Base-by-base conservation (phyloP, 2,888 invertebrate species). In the Tanypteryx hageni region DNA sequence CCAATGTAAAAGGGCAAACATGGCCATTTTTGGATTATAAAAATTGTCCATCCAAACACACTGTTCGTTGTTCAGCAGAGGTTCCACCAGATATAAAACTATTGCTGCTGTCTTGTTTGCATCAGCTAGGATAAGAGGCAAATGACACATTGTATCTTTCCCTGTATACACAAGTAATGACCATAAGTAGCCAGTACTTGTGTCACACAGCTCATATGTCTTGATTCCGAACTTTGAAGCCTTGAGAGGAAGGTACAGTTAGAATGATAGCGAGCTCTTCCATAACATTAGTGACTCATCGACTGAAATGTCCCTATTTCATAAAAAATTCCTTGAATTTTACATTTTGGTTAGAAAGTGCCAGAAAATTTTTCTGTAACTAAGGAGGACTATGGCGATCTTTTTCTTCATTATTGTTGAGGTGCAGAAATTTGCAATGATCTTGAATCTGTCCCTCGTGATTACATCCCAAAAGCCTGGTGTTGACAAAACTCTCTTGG, bases 281-380 rank as follows among this genome's bases (percentile, higher is more conserved):
- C 76, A 92, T 56, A 92, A 83, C 3, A 76, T 92, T 58, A 76
- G n/a, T n/a, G n/a, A n/a, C n/a, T n/a, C n/a, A n/a, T n/a, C n/a
- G n/a, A n/a, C n/a, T n/a, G n/a, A n/a, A n/a, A n/a, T n/a, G n/a
- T 92, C 83, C 16, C 83, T 56, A 10, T 83, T 91, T 64, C 83
- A 84, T 22, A 83, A 31, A 64, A 92, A 92, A 58, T n/a, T 27
- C 27, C 56, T 92, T 44, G 84, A 92, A 92, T 92, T 92, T 92
- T 56, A 68, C 64, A 59, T 92, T 92, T 22, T 92, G 83, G 57
- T 92, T 14, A 18, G 16, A 16, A n/a, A 92, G 3, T 13, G 92
- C 85, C 5, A 76, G n/a, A n/a, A n/a, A n/a, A n/a, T 92, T 92
- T 91, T 92, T 84, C 59, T 64, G 59, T 18, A 92, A 76, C 7